phyloP scores from a whole-genome alignment of 2,888 invertebrate species.

The Aphidius colemani region DNA sequence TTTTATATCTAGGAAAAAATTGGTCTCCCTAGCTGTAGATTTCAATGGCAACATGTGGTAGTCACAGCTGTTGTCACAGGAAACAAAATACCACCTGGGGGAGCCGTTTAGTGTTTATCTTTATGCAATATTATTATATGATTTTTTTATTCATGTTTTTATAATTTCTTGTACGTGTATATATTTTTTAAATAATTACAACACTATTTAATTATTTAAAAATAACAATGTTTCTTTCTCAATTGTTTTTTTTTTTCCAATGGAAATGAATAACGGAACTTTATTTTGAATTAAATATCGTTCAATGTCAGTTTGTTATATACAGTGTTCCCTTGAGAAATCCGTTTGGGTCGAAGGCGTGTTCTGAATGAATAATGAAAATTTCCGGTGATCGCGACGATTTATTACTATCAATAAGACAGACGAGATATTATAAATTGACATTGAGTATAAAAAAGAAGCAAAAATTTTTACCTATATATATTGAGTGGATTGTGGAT shows the following conservation, averaged over 20 bases:
- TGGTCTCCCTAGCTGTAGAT: conserved; percentile 12
- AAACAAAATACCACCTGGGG: conserved; percentile 46
- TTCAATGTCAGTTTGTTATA: conserved; percentile 26
- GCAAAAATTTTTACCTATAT: neutral
- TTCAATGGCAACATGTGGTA: conserved; percentile 42
- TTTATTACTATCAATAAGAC: conserved; percentile 33
- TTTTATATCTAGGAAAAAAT: neutral
- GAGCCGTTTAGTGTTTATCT: conserved; percentile 24
- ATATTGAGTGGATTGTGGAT: neutral
- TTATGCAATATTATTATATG: no score
- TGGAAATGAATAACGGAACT: no score
- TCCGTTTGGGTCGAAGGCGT: conserved; percentile 36
- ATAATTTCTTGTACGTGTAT: no score
- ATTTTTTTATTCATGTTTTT: no score
- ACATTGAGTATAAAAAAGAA: conserved; percentile 1
- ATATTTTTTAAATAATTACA: no score
- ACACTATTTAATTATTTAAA: no score
- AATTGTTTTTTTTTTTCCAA: no score
- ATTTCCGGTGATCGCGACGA: conserved; percentile 35
- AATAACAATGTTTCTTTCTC: no score
- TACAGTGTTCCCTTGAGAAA: conserved; percentile 27
- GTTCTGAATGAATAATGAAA: conserved; percentile 38
- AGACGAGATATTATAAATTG: conserved; percentile 20
- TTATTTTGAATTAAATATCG: no score
- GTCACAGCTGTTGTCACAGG: conserved; percentile 53